phyloP scores from a whole-genome alignment of 1,140 invertebrate species.

The Bilobella aurantiaca region DNA sequence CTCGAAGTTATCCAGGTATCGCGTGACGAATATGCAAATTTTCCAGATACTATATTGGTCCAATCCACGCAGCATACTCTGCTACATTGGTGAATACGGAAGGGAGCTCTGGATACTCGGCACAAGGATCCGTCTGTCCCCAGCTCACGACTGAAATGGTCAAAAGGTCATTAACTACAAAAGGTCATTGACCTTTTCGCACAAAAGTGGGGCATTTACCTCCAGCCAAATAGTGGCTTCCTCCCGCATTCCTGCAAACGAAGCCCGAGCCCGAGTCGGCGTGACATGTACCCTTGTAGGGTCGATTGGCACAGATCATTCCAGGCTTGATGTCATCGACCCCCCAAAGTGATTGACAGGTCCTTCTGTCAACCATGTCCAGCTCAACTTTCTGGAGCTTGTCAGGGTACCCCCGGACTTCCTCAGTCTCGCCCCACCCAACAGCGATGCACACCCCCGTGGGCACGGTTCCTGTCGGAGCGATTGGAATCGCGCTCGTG shows the following conservation, averaged over 20 bases:
- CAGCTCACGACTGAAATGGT: background rate
- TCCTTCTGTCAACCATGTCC: background rate
- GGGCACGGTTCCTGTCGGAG: background rate
- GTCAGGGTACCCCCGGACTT: slow-evolving; percentile 4
- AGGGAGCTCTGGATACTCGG: slow-evolving; percentile 1
- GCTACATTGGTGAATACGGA: slow-evolving; percentile 9
- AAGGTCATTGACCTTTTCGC: background rate
- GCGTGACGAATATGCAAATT: background rate
- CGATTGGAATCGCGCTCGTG: background rate
- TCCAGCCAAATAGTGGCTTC: background rate
- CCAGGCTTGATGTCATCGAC: slow-evolving; percentile 1
- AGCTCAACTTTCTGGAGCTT: slow-evolving; percentile 10
- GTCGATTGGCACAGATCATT: background rate
- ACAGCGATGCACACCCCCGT: background rate
- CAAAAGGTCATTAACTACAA: background rate
- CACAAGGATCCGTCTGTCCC: background rate
- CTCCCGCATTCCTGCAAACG: background rate
- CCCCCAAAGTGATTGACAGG: background rate
- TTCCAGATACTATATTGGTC: background rate
- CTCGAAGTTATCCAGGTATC: too few relatives aligned
- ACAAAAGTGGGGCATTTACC: background rate
- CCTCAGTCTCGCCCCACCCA: slow-evolving; percentile 10
- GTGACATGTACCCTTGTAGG: background rate
- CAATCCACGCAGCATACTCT: background rate
- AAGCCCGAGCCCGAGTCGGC: background rate